Conservation (phyloP, 1,140 invertebrate genomes). For the Polyergus mexicanus region DNA sequence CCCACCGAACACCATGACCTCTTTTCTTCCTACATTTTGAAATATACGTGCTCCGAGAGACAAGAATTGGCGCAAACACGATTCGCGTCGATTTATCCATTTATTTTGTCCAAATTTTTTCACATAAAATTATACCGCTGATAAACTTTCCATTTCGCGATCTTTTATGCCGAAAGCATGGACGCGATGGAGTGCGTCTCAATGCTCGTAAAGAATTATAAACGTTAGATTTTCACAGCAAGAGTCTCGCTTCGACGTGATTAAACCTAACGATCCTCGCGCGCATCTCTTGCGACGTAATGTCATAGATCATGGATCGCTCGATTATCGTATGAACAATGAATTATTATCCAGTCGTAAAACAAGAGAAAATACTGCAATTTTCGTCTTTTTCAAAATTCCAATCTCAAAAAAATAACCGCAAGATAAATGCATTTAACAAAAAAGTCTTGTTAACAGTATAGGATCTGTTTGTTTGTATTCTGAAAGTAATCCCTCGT, state of each 20-base stretch:
- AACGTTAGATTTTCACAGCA: neutral
- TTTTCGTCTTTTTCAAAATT: neutral
- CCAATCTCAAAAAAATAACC: neutral
- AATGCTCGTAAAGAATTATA: constrained; percentile 37
- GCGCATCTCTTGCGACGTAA: constrained; percentile 38
- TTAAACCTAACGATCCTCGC: constrained; percentile 32
- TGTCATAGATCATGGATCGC: constrained; percentile 46
- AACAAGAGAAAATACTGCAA: neutral
- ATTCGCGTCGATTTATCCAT: too few relatives aligned
- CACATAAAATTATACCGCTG: constrained; percentile 22
- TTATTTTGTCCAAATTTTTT: too few relatives aligned
- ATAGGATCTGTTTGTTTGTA: neutral
- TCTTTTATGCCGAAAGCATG: constrained; percentile 38
- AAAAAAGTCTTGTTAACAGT: neutral
- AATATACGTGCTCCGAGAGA: too few relatives aligned
- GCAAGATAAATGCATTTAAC: neutral
- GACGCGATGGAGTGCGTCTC: neutral
- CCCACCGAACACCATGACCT: too few relatives aligned
- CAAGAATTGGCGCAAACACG: too few relatives aligned
- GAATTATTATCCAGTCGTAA: constrained; percentile 23
- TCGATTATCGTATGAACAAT: neutral
- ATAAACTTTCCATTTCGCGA: constrained; percentile 39
- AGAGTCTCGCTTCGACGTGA: constrained; percentile 3
- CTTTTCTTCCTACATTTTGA: too few relatives aligned
- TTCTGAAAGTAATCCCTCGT: neutral